Conservation (phyloP, 35 echinoderm and acorn worm genomes). For the Acanthaster planci region DNA sequence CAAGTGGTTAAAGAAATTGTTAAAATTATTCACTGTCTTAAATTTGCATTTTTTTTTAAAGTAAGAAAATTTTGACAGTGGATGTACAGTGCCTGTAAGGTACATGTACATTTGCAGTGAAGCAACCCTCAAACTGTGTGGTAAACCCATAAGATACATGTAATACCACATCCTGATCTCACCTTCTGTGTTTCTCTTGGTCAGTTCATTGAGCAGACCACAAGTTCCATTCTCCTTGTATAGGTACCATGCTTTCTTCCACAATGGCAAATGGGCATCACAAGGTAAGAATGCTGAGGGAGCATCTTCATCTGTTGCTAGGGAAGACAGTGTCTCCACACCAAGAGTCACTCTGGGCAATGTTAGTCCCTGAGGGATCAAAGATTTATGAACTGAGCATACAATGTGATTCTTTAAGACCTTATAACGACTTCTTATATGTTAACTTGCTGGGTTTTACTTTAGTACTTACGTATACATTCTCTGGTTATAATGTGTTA, state of each 20-base stretch:
- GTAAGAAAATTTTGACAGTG: no score
- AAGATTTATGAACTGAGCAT: neutral
- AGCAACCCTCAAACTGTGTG: no score
- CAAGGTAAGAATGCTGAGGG: conserved; percentile 82
- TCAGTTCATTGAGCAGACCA: conserved; percentile 82
- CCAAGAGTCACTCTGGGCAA: conserved; percentile 72
- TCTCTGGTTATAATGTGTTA: neutral
- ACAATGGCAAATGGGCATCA: conserved; percentile 54
- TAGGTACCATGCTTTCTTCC: conserved; percentile 86
- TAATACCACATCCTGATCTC: no score
- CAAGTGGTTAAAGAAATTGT: no score
- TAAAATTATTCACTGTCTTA: no score
- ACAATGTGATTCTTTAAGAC: neutral
- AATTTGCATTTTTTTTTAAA: no score
- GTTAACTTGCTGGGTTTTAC: neutral
- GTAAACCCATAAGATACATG: no score
- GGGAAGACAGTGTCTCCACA: conserved; percentile 72
- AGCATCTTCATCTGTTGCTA: conserved; percentile 76
- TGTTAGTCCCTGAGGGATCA: conserved; percentile 51
- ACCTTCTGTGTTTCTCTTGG: conserved; percentile 55
- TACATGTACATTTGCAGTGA: no score
- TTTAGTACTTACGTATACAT: neutral
- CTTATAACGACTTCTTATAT: neutral
- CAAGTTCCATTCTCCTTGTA: conserved; percentile 80
- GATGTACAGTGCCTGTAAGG: no score